phyloP scores from a whole-genome alignment of 2,113 vertebrate genomes.

The Axis porcinus region DNA sequence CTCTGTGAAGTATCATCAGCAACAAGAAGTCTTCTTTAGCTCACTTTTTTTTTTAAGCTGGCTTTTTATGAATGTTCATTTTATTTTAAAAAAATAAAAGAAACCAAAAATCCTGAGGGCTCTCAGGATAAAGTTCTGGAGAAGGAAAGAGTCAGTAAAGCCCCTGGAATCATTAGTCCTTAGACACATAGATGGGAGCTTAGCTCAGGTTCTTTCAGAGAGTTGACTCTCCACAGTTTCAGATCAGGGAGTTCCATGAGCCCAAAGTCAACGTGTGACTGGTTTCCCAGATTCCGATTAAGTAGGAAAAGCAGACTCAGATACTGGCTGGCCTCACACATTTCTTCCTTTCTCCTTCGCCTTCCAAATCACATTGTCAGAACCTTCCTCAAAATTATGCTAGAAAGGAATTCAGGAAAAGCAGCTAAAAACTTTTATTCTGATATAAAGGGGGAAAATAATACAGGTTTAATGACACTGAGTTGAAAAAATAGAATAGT shows the following conservation, averaged over 20 bases:
- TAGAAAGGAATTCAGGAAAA: background rate
- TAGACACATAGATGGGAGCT: background rate
- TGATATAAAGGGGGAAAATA: background rate
- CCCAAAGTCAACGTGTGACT: background rate
- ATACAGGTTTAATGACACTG: background rate
- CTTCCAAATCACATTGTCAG: background rate
- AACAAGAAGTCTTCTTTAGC: background rate
- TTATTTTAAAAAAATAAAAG: background rate
- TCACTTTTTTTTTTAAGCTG: too few species aligned
- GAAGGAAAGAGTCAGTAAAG: background rate
- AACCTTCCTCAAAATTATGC: background rate
- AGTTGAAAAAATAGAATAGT: background rate
- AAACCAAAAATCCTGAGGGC: background rate
- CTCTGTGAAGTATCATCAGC: background rate
- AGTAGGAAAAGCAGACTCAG: background rate
- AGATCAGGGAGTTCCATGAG: background rate
- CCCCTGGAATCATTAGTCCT: background rate
- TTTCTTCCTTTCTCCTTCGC: background rate
- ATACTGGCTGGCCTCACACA: accelerated
- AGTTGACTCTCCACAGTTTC: background rate
- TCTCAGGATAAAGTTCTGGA: background rate
- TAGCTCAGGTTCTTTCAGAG: too few species aligned
- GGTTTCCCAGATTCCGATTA: background rate
- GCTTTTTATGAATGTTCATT: background rate
- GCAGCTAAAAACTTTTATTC: background rate